phyloP scores from a whole-genome alignment of 2,113 vertebrate genomes.

The Syrmaticus mikado region DNA sequence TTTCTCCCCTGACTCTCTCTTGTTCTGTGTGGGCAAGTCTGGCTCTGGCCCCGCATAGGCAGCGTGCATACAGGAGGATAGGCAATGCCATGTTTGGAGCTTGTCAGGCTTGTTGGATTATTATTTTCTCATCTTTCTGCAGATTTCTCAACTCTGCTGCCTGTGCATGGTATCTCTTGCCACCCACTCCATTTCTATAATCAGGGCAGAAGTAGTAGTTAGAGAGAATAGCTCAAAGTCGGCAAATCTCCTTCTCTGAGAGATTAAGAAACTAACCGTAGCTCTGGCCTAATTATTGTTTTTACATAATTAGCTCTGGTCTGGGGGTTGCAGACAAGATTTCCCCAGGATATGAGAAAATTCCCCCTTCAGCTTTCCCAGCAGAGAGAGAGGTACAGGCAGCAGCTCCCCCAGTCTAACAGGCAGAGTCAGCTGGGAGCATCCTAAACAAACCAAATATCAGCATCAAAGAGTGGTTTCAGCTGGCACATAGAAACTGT shows the following conservation, averaged over 20 bases:
- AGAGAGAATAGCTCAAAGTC: not conserved
- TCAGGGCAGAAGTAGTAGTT: not conserved
- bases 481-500: rapidly evolving
- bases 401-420: not conserved
- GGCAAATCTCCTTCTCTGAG: not conserved
- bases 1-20: not conserved
- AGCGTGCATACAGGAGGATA: rapidly evolving
- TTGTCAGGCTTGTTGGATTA: not conserved
- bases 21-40: not conserved
- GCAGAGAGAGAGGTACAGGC: not conserved
- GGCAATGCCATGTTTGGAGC: not conserved
- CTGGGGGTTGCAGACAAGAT: not conserved
- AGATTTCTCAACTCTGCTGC: not conserved
- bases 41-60: not conserved
- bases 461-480: rapidly evolving
- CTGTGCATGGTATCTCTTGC: not conserved
- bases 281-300: not conserved
- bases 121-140: not conserved
- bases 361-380: not conserved
- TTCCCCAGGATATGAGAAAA: not conserved
- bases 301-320: not conserved
- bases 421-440: not conserved
- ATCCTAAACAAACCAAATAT: not conserved
- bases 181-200: not conserved
- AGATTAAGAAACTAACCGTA: not conserved